A percentile compares a stretch with the other conserved stretches of the same genome.
Conservation (phyloP, 2,888 invertebrate species). For the Bhutanitis thaidina region DNA sequence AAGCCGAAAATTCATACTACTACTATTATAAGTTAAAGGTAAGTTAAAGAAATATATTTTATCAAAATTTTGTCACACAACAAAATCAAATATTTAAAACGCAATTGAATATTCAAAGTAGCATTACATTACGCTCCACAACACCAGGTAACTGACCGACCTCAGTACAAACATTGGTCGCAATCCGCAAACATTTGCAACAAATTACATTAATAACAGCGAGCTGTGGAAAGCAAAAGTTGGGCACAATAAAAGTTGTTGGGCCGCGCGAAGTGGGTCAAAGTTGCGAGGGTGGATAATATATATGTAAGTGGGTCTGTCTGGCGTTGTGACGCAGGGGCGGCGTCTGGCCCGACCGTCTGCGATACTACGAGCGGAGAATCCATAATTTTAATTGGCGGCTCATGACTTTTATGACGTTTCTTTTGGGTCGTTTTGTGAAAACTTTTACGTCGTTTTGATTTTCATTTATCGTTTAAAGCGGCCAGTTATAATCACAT, state of each 20-base stretch:
- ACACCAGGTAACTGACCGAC: background rate
- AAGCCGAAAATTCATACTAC: no score
- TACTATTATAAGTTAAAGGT: no score
- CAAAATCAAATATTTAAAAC: no score
- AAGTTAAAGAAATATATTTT: no score
- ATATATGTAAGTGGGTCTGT: conserved; percentile 52
- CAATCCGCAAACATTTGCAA: conserved; percentile 4
- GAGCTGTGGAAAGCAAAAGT: conserved; percentile 34
- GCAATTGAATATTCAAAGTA: no score
- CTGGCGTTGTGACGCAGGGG: conserved; percentile 18
- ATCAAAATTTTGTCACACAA: no score
- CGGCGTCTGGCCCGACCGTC: conserved; percentile 26
- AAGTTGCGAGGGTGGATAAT: conserved; percentile 45
- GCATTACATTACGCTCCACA: background rate
- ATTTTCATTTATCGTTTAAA: background rate
- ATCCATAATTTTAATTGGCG: conserved; percentile 30
- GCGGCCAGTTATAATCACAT: background rate
- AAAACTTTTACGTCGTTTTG: background rate
- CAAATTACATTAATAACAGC: conserved; percentile 26
- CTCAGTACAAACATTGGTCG: background rate
- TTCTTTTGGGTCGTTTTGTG: conserved; percentile 5
- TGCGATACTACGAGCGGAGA: conserved; percentile 26
- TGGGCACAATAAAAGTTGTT: conserved; percentile 55
- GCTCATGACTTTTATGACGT: conserved; percentile 13
- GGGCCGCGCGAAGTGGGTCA: conserved; percentile 58